These are phyloP conservation scores for Meloidogyne hapla DNA, from an alignment of 1,140 invertebrate species.

Conservation along the genomic window DNA sequence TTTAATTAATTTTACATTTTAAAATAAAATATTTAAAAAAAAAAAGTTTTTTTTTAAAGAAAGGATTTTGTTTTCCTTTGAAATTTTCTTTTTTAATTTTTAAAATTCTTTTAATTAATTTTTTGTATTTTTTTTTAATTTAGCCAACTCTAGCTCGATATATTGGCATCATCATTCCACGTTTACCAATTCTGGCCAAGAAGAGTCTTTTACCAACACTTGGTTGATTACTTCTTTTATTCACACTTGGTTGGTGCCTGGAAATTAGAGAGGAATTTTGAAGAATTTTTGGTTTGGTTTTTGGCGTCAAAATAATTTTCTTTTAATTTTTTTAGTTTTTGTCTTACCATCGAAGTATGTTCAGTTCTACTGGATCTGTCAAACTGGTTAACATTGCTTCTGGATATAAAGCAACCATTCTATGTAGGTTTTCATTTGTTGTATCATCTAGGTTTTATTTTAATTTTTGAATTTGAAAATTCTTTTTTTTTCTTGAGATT, in stretches of 20 bases:
- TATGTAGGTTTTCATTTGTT: not conserved
- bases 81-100: constrained; percentile 8
- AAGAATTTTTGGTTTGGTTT: not conserved
- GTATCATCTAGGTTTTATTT: too few species aligned
- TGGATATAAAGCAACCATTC: not conserved
- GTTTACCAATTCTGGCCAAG: constrained; percentile 38
- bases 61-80: not conserved
- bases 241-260: not conserved
- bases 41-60: constrained; percentile 6
- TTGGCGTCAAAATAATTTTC: too few species aligned
- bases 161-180: constrained; percentile 10
- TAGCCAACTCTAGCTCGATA: constrained; percentile 25
- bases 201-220: constrained; percentile 33
- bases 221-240: constrained; percentile 6
- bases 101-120: not conserved
- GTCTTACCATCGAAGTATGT: not conserved
- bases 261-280: not conserved
- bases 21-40: not conserved
- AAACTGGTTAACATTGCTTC: not conserved
- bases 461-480: too few species aligned
- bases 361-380: not conserved
- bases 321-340: not conserved
- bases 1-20: not conserved
- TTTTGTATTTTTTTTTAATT: not conserved
- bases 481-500: too few species aligned